A percentile compares a stretch with the other conserved stretches of the same genome.
Conservation (phyloP, 2,797 vertebrate genomes). For the Enteromius anoplus region DNA sequence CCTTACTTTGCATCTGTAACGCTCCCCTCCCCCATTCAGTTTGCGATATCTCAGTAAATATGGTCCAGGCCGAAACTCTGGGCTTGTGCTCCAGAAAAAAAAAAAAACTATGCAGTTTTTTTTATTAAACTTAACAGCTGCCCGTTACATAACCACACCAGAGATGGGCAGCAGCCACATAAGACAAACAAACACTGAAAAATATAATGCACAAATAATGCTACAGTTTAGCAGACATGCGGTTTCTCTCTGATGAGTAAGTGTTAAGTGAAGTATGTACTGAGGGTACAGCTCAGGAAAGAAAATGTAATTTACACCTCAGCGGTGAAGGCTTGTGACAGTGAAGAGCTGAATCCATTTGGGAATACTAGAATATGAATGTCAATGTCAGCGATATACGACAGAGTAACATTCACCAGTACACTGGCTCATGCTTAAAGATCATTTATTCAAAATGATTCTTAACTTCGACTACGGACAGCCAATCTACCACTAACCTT, state of each 20-base stretch:
- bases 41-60: conserved; percentile 43
- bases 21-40: conserved; percentile 41
- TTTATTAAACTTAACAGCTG: conserved; percentile 24
- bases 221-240: background rate
- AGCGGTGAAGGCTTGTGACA: background rate
- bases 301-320: conserved; percentile 40
- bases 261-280: background rate
- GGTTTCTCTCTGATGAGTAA: conserved; percentile 7
- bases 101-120: background rate
- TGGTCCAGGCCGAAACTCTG: conserved; percentile 23
- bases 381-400: conserved; percentile 20
- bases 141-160: conserved; percentile 8
- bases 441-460: background rate
- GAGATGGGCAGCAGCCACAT: background rate
- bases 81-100: conserved; percentile 1
- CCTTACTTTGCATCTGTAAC: conserved; percentile 6
- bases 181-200: conserved; percentile 1
- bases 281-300: background rate
- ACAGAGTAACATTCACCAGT: background rate
- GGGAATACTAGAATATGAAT: conserved; percentile 28
- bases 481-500: background rate
- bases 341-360: conserved; percentile 24
- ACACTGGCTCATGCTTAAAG: background rate
- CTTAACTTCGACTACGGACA: background rate
- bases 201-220: background rate